Conservation (phyloP, 2,888 invertebrate genomes). For the Caenorhabditis plicata region DNA sequence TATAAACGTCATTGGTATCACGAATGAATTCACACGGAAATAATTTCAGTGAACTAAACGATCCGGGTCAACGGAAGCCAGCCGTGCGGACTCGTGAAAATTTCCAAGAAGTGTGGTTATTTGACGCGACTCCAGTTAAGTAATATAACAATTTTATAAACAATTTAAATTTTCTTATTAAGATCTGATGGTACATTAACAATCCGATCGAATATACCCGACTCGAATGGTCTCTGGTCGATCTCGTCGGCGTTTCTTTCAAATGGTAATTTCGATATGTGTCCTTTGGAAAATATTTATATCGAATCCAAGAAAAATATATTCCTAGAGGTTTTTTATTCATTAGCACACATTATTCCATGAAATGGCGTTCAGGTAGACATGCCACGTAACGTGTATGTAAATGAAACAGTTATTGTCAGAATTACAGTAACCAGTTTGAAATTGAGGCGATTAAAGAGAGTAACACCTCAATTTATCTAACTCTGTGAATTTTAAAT, state of each 20-base stretch:
- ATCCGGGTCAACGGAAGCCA: constrained; percentile 9
- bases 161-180: not conserved
- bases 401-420: constrained; percentile 60
- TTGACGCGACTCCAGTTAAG: constrained; percentile 51
- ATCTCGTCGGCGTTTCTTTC: constrained; percentile 31
- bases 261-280: constrained; percentile 27
- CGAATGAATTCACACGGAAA: too few relatives aligned
- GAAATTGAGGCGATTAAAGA: constrained; percentile 10
- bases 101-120: constrained; percentile 63
- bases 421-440: constrained; percentile 50
- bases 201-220: constrained; percentile 19
- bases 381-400: constrained; percentile 55
- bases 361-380: constrained; percentile 45
- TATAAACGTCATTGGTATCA: too few relatives aligned
- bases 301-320: constrained; percentile 28
- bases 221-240: constrained; percentile 38
- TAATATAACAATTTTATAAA: constrained; percentile 22
- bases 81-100: constrained; percentile 31
- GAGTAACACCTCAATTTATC: too few relatives aligned
- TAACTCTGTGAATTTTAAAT: too few relatives aligned
- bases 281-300: constrained; percentile 15
- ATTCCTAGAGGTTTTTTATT: constrained; percentile 35
- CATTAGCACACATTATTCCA: not conserved
- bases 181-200: constrained; percentile 30
- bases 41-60: constrained; percentile 24